These are phyloP conservation scores for Masnerella sp. DNA, from an alignment of 2,888 invertebrate species.

Conservation along the genomic window DNA sequence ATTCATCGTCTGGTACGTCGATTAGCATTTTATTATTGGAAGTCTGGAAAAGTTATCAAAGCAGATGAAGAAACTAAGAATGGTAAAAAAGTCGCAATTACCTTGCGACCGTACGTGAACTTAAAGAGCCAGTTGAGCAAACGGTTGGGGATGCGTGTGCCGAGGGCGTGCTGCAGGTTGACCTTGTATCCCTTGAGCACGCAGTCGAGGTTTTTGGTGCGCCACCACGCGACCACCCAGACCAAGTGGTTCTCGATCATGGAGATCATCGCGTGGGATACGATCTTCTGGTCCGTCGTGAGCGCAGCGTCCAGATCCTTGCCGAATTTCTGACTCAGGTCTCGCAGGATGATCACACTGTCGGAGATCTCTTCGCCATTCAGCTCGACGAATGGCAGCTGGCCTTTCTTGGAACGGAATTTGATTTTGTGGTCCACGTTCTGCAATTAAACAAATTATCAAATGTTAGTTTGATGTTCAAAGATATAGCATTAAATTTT, in stretches of 20 bases:
- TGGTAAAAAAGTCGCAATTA: slow-evolving; percentile 73
- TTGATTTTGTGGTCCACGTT: slow-evolving; percentile 97
- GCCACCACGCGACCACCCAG: slow-evolving; percentile 95
- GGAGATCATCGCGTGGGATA: slow-evolving; percentile 94
- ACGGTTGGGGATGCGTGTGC: slow-evolving; percentile 91
- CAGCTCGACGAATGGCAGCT: slow-evolving; percentile 95
- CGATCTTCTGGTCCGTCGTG: slow-evolving; percentile 90
- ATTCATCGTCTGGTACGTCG: too few species aligned
- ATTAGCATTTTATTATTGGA: too few species aligned
- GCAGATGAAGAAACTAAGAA: neutral
- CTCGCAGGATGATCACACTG: slow-evolving; percentile 93
- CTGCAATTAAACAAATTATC: slow-evolving; percentile 79
- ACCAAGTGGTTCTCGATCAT: slow-evolving; percentile 97
- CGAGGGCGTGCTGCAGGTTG: slow-evolving; percentile 92
- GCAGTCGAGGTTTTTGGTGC: slow-evolving; percentile 91
- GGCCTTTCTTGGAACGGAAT: slow-evolving; percentile 95
- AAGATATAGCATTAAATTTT: neutral
- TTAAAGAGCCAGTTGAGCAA: slow-evolving; percentile 95
- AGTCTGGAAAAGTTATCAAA: neutral
- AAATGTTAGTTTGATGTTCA: neutral
- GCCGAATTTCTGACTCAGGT: slow-evolving; percentile 88
- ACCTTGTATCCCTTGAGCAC: slow-evolving; percentile 94
- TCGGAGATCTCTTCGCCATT: slow-evolving; percentile 97
- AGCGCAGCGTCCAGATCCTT: slow-evolving; percentile 91
- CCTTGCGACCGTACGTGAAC: slow-evolving; percentile 91